Evolutionary conservation across 2,888 invertebrate genomes (phyloP), one percentile per base, ranked within the genome.

Genomic region (Chrysopilus asiliformis): DNA sequence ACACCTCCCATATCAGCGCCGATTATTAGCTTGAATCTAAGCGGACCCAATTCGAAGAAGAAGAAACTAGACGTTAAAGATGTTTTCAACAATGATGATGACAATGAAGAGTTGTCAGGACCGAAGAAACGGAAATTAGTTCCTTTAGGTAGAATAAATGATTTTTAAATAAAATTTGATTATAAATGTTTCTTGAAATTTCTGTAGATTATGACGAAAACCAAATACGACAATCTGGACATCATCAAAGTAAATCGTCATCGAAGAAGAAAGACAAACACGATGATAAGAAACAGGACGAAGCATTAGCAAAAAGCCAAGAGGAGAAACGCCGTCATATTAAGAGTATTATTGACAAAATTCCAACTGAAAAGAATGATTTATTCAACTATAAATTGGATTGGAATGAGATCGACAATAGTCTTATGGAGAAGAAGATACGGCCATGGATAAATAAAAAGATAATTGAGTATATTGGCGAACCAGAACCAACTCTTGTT

Each of bases 391-490:
- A 87, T 65, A 79, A 82, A 50, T 75, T 99, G 35, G 94, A 95
- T 63, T 94, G 90, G 81, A 74, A 75, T 41, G 79, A 85, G 70
- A 74, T 76, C 69, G 77, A 79, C 55, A 69, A 71, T 61, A 65
- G 67, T 43, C 66, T 83, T 50, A 94, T 97, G 89, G 93, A 95
- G 60, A 84, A 84, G 59, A 80, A 95, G 61, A 94, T 99, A 58
- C 78, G 91, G 45, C 97, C 98, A 30, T 99, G 98, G 98, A 94
- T 99, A 51, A 94, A 94, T 67, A 99, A 97, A 68, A 99, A 99
- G 69, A 95, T 99, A 39, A 85, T 94, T 45, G 97, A 98, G 67
- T 98, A 97, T 66, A 95, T 99, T 57, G 97, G 98, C 24, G 98
- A 99, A 66, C 97, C 97, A 13, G 98, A 98, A 64, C 89, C 90